phyloP scores from a whole-genome alignment of 30 jellyfish, hydroid and myxozoan species.

The Aurelia sp. region DNA sequence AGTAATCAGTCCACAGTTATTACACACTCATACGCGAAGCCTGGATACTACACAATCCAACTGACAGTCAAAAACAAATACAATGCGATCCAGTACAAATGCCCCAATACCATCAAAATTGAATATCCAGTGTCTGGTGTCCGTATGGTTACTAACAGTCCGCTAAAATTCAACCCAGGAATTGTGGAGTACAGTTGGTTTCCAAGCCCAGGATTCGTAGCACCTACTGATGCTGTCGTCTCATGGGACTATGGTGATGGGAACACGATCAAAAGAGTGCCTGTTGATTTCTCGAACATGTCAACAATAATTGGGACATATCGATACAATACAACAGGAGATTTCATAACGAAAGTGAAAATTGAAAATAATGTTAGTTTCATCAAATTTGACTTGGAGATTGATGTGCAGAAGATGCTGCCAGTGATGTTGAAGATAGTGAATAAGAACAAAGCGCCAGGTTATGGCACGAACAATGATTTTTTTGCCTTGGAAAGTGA shows the following conservation, averaged over 20 bases:
- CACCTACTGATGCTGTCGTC: slow-evolving; percentile 90
- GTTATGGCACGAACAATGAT: slow-evolving; percentile 51
- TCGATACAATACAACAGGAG: slow-evolving; percentile 73
- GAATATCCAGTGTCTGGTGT: slow-evolving; percentile 80
- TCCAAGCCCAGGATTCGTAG: slow-evolving; percentile 49
- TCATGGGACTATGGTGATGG: slow-evolving; percentile 97
- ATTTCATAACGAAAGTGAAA: slow-evolving; percentile 35
- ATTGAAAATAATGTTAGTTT: slow-evolving; percentile 86
- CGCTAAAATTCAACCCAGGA: slow-evolving; percentile 79
- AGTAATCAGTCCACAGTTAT: not conserved
- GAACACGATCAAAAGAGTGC: slow-evolving; percentile 24
- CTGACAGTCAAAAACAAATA: slow-evolving; percentile 58
- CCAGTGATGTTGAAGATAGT: slow-evolving; percentile 45
- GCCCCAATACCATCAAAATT: slow-evolving; percentile 60
- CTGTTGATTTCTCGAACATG: slow-evolving; percentile 27
- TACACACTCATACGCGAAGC: slow-evolving; percentile 51
- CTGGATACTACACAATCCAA: slow-evolving; percentile 67
- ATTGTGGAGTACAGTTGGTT: slow-evolving; percentile 61
- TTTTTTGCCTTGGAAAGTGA: slow-evolving; percentile 70
- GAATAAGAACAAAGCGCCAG: slow-evolving; percentile 39
- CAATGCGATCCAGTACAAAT: slow-evolving; percentile 15
- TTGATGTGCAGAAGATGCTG: slow-evolving; percentile 86
- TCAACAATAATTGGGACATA: slow-evolving; percentile 38
- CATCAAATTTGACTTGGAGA: slow-evolving; percentile 30
- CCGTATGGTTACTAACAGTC: slow-evolving; percentile 73